phyloP scores from a whole-genome alignment of 2,888 invertebrate species.

The Sipunculus nudus region DNA sequence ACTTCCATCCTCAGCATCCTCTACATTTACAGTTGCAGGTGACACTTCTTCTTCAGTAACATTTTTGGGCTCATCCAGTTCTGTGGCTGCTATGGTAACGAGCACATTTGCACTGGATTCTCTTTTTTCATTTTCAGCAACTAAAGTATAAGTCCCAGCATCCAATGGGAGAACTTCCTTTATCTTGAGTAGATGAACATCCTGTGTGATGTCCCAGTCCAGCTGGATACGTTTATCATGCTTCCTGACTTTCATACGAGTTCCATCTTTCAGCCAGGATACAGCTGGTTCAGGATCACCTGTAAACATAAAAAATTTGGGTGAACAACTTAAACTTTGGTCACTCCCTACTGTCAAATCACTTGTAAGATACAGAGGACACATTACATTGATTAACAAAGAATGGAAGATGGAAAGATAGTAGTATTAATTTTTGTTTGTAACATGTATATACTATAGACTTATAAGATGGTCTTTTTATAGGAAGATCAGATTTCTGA shows the following conservation, averaged over 20 bases:
- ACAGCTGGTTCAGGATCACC: slow-evolving; percentile 44
- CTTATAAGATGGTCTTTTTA: too few relatives aligned
- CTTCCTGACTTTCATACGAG: slow-evolving; percentile 18
- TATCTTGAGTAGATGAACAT: slow-evolving; percentile 38
- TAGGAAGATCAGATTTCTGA: too few relatives aligned
- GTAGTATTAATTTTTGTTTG: too few relatives aligned
- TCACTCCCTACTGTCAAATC: too few relatives aligned
- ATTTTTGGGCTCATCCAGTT: too few relatives aligned
- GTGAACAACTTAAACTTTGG: too few relatives aligned
- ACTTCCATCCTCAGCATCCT: neutral
- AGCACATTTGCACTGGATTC: slow-evolving; percentile 5
- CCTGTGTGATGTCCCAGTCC: neutral
- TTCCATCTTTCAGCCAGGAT: slow-evolving; percentile 54
- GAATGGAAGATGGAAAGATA: too few relatives aligned
- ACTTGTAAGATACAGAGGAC: too few relatives aligned
- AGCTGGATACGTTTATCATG: neutral
- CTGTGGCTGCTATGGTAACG: slow-evolving; percentile 4
- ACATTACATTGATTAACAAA: too few relatives aligned
- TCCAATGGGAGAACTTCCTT: slow-evolving; percentile 38
- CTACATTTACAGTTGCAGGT: neutral
- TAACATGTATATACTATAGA: too few relatives aligned
- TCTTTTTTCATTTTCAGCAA: slow-evolving; percentile 42
- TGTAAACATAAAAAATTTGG: too few relatives aligned
- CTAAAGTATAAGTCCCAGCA: slow-evolving; percentile 50
- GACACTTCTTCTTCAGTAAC: neutral